A percentile compares a stretch with the other conserved stretches of the same genome.
These are phyloP conservation scores for Alectura lathami DNA, from an alignment of 2,113 vertebrate species.

Conservation along the genomic window DNA sequence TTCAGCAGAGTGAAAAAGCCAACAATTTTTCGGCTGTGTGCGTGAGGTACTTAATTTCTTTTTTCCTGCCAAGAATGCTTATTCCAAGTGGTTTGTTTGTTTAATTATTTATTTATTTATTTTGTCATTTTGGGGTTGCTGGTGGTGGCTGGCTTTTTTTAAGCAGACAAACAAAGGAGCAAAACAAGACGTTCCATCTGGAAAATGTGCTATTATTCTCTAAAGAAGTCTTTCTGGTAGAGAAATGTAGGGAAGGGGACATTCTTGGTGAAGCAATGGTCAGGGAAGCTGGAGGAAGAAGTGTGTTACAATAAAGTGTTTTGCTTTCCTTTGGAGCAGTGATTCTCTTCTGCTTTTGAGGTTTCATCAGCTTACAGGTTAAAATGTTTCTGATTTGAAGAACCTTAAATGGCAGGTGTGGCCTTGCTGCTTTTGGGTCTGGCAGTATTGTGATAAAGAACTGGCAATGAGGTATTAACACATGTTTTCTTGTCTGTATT, in stretches of 20 bases:
- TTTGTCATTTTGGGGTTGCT: neutral
- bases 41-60: neutral
- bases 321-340: neutral
- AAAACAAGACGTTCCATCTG: slow-evolving; percentile 18
- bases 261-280: neutral
- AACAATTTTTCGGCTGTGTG: neutral
- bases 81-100: neutral
- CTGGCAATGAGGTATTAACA: neutral
- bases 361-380: neutral
- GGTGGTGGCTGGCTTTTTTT: neutral
- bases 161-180: neutral
- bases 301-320: neutral
- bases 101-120: neutral
- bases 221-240: neutral
- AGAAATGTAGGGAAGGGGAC: neutral
- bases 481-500: neutral
- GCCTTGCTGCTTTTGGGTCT: neutral
- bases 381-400: neutral
- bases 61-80: neutral
- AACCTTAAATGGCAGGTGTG: neutral
- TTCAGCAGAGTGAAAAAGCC: slow-evolving; percentile 35
- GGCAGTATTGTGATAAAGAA: neutral
- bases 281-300: neutral
- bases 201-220: neutral
- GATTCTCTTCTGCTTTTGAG: neutral